Evolutionary conservation across 2,888 invertebrate genomes (phyloP).

Genomic region (Agrypnus murinus): DNA sequence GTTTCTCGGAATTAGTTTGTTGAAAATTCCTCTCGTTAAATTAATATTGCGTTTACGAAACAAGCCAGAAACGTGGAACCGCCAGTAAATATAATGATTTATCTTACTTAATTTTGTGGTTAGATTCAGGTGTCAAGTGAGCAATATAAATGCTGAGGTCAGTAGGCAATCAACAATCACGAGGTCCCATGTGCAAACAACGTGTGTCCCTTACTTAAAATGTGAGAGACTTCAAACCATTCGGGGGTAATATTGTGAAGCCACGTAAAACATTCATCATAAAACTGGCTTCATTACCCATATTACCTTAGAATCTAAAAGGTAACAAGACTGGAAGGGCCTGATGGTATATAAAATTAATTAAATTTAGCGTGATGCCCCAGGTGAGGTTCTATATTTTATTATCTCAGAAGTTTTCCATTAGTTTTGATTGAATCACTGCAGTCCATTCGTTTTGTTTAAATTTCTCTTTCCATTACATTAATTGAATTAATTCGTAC

Average conservation of each 20-base stretch:
- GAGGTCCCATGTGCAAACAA: constrained; percentile 48
- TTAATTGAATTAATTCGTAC: too few relatives aligned
- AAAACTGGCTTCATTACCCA: constrained; percentile 12
- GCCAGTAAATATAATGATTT: constrained; percentile 29
- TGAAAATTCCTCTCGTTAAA: constrained; percentile 17
- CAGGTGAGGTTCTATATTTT: too few relatives aligned
- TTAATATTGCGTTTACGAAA: constrained; percentile 22
- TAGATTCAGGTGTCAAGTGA: constrained; percentile 35
- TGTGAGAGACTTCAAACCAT: constrained; percentile 15
- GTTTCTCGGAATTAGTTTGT: constrained; percentile 9
- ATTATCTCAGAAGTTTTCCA: too few relatives aligned
- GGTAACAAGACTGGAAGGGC: too few relatives aligned
- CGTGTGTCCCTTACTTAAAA: constrained; percentile 32
- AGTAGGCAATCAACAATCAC: constrained; percentile 54
- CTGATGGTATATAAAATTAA: too few relatives aligned
- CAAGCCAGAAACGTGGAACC: constrained; percentile 24
- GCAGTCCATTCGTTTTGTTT: too few relatives aligned
- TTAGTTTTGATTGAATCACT: too few relatives aligned
- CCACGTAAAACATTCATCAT: constrained; percentile 22
- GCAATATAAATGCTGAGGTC: constrained; percentile 53
- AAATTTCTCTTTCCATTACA: too few relatives aligned
- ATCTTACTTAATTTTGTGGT: constrained; percentile 33
- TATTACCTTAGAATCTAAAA: constrained; percentile 7
- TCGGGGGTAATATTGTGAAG: constrained; percentile 24
- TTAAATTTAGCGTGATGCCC: too few relatives aligned